phyloP scores from a whole-genome alignment of 1,140 invertebrate species.

The Drosophila grimshawi region DNA sequence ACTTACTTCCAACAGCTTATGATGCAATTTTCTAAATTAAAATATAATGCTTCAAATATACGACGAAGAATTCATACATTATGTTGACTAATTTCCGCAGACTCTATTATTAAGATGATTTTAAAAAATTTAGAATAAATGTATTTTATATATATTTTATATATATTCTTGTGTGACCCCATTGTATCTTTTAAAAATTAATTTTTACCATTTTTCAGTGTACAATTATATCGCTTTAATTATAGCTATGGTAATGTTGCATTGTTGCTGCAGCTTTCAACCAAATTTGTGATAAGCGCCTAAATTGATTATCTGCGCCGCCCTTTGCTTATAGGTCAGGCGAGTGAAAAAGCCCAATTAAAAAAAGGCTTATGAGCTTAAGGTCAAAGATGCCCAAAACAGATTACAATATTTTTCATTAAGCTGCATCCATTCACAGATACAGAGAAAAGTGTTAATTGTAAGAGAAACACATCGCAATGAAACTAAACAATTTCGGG shows the following conservation, averaged over 20 bases:
- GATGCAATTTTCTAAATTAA: too few relatives aligned
- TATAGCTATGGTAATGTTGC: slow-evolving; percentile 48
- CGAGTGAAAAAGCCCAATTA: slow-evolving; percentile 43
- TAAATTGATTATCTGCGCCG: slow-evolving; percentile 60
- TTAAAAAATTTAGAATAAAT: too few relatives aligned
- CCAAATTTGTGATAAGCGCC: slow-evolving; percentile 63
- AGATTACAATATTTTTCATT: not conserved
- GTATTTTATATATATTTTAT: too few relatives aligned
- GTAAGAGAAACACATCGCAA: not conserved
- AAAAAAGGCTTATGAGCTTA: slow-evolving; percentile 16
- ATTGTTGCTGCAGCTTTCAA: slow-evolving; percentile 13
- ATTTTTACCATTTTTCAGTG: too few relatives aligned
- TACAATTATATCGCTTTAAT: slow-evolving; percentile 61
- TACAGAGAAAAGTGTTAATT: not conserved
- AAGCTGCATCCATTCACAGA: not conserved
- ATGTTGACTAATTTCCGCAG: too few relatives aligned
- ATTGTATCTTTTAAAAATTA: too few relatives aligned
- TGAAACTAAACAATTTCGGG: too few relatives aligned
- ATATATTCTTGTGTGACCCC: too few relatives aligned
- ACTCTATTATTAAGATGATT: too few relatives aligned
- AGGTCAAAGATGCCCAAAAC: not conserved
- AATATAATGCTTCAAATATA: too few relatives aligned
- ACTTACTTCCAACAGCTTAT: too few relatives aligned
- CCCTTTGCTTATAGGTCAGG: slow-evolving; percentile 12
- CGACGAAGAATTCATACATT: too few relatives aligned